Percentiles rank a stretch among this genome's conserved stretches.
phyloP scores from a whole-genome alignment of 2,797 vertebrate species.

The Ctenopoma kingsleyae region DNA sequence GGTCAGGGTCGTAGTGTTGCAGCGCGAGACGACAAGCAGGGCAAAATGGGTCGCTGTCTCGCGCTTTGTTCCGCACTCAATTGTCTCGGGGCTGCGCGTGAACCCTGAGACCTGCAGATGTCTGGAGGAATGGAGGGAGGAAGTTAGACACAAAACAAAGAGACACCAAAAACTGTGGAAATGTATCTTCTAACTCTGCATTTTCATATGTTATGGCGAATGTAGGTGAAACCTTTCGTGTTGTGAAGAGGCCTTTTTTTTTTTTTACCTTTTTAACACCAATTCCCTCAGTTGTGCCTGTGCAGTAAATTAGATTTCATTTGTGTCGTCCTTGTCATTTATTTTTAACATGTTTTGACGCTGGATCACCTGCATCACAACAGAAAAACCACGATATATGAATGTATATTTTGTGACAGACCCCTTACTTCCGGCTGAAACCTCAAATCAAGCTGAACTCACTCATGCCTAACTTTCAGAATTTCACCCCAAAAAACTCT shows the following conservation, averaged over 20 bases:
- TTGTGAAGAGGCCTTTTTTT: neutral
- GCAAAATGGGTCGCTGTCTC: slow-evolving; percentile 77
- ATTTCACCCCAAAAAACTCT: slow-evolving; percentile 5
- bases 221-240: neutral
- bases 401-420: neutral
- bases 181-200: neutral
- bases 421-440: slow-evolving; percentile 23
- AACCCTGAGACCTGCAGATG: slow-evolving; percentile 78
- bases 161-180: neutral
- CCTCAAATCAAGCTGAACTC: slow-evolving; percentile 10
- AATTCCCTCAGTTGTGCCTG: neutral
- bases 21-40: slow-evolving; percentile 77
- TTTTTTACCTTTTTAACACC: neutral
- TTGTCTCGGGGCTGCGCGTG: slow-evolving; percentile 79
- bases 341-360: neutral
- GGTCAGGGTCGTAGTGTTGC: slow-evolving; percentile 82
- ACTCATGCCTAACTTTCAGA: slow-evolving; percentile 12
- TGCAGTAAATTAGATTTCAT: neutral
- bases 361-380: neutral
- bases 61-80: slow-evolving; percentile 82
- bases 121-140: slow-evolving; percentile 41
- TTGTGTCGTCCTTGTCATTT: neutral
- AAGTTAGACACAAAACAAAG: neutral
- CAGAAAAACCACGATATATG: neutral
- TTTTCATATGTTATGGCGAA: neutral